Evolutionary conservation across 2,113 vertebrate genomes (phyloP).

Genomic region (Holacanthus passer): DNA sequence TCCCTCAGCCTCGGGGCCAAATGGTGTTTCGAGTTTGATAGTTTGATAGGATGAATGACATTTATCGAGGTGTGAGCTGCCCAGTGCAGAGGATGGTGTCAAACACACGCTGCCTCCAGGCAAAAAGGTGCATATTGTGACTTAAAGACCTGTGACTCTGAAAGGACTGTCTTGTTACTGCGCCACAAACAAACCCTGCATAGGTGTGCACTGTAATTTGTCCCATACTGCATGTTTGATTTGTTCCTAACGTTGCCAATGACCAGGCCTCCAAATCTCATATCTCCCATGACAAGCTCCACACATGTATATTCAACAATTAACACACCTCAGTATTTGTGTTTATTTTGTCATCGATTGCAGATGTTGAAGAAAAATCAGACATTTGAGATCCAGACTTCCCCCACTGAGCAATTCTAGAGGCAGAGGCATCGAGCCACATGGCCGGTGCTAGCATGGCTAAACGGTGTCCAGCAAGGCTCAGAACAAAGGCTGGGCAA

Average conservation of each 20-base stretch:
- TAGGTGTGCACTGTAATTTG: background rate
- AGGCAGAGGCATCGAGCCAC: constrained; percentile 60
- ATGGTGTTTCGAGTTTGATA: background rate
- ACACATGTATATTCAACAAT: background rate
- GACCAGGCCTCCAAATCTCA: background rate
- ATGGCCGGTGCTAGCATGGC: constrained; percentile 60
- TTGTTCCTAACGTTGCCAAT: background rate
- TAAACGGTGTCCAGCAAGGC: constrained; percentile 62
- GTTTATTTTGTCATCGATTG: background rate
- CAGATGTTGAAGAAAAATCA: constrained; percentile 7
- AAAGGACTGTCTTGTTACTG: background rate
- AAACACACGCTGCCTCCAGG: background rate
- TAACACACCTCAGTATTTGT: background rate
- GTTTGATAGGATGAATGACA: constrained; percentile 12
- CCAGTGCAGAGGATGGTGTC: background rate
- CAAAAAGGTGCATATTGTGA: background rate
- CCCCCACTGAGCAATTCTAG: constrained; percentile 24
- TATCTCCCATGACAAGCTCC: background rate
- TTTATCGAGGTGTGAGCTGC: background rate
- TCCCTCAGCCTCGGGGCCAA: background rate
- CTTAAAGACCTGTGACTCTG: background rate
- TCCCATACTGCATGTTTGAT: background rate
- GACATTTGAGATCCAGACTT: constrained; percentile 28
- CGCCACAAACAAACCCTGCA: background rate
- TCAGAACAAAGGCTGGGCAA: constrained; percentile 73